Conservation (phyloP, 2,797 vertebrate genomes). For the Triplophysa yarkandensis region DNA sequence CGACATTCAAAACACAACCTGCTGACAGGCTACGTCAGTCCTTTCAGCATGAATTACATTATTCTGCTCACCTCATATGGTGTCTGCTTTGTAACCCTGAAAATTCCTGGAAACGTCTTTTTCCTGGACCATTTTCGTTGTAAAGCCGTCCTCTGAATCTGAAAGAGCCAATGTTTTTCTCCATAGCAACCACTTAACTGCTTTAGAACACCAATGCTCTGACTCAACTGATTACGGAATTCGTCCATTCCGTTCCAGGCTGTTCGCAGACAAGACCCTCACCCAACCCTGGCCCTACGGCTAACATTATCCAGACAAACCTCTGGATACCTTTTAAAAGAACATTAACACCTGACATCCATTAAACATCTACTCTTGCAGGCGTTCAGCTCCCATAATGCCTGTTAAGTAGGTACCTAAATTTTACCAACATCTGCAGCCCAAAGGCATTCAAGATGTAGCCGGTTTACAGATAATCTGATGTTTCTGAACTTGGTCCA, state of each 20-base stretch:
- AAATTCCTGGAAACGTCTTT: constrained; percentile 76
- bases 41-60: constrained; percentile 62
- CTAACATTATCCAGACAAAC: constrained; percentile 54
- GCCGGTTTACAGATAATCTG: constrained; percentile 18
- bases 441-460: constrained; percentile 1
- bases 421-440: not conserved
- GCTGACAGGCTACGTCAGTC: not conserved
- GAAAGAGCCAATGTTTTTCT: constrained; percentile 77
- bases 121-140: constrained; percentile 79
- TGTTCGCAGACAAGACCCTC: constrained; percentile 58
- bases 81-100: constrained; percentile 76
- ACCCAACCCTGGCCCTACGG: constrained; percentile 63
- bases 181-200: constrained; percentile 81
- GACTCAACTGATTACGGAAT: constrained; percentile 78
- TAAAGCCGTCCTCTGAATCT: constrained; percentile 68
- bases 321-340: constrained; percentile 16
- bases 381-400: not conserved
- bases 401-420: constrained; percentile 13
- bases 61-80: constrained; percentile 66
- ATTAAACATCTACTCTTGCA: constrained; percentile 38
- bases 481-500: constrained; percentile 6
- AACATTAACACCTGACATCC: constrained; percentile 43
- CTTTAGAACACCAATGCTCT: constrained; percentile 74
- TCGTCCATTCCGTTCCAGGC: constrained; percentile 66
- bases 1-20: not conserved